Conservation (phyloP, 2,113 vertebrate species). For the Phalacrocorax carbo region DNA sequence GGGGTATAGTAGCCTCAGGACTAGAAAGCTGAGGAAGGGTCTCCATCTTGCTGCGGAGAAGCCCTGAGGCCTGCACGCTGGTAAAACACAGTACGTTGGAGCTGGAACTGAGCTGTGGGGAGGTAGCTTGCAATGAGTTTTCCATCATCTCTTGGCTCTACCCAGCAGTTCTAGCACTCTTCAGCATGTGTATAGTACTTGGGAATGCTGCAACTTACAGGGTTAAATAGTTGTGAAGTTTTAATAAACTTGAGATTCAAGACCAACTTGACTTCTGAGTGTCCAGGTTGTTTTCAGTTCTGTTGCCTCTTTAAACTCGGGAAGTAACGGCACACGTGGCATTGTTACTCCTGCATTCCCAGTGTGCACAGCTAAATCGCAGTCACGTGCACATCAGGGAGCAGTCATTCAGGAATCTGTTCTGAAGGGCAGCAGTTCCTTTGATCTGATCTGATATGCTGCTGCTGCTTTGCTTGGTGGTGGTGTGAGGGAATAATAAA, state of each 20-base stretch:
- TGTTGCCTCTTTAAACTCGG: neutral
- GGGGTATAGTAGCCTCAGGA: neutral
- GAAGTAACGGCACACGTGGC: neutral
- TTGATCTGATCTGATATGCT: neutral
- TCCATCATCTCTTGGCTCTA: neutral
- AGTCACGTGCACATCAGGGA: neutral
- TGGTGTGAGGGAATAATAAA: constrained; percentile 47
- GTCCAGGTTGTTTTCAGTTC: neutral
- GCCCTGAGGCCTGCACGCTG: neutral
- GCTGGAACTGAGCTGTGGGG: neutral
- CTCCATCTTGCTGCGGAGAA: neutral
- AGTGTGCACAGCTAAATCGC: neutral
- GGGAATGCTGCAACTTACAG: fast-evolving
- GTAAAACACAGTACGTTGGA: neutral
- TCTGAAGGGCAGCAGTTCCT: constrained; percentile 40
- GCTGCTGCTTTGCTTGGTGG: neutral
- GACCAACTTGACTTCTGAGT: neutral
- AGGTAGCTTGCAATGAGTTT: neutral
- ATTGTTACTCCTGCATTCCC: neutral
- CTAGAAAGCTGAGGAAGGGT: neutral
- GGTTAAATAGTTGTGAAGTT: neutral
- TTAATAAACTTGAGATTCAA: neutral
- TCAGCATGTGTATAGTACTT: neutral
- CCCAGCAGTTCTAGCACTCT: neutral
- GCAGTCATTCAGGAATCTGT: neutral